Evolutionary conservation across 2,113 vertebrate genomes (phyloP).

Genomic region (Lophotis ruficrista): DNA sequence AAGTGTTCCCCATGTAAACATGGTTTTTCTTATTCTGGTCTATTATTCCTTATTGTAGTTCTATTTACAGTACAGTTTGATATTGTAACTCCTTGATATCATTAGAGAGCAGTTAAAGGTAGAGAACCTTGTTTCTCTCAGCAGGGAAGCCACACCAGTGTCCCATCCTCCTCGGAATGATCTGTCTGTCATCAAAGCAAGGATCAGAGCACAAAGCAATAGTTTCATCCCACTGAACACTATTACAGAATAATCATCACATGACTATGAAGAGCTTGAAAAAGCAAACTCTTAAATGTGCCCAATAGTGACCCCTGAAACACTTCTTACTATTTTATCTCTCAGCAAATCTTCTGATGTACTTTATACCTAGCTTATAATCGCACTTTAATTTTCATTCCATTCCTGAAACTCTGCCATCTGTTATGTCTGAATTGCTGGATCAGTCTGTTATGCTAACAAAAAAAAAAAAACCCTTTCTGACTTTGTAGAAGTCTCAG

Average conservation of each 20-base stretch:
- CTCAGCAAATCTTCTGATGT: not conserved
- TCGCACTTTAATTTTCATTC: conserved; percentile 16
- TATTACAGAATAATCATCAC: not conserved
- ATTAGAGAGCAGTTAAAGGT: not conserved
- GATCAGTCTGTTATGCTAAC: not conserved
- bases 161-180: not conserved
- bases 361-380: not conserved
- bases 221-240: not conserved
- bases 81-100: not conserved
- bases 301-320: not conserved
- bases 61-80: not conserved
- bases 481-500: not conserved
- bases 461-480: not conserved
- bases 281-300: not conserved
- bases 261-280: not conserved
- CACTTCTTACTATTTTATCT: not conserved
- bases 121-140: not conserved
- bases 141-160: not conserved
- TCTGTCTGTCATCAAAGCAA: not conserved
- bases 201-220: not conserved
- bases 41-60: not conserved
- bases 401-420: conserved; percentile 34
- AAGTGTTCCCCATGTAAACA: conserved; percentile 31
- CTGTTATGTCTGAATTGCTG: conserved; percentile 9
- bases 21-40: not conserved